Base-by-base conservation (phyloP, 2,113 vertebrate genomes). In the Gymnarchus niloticus region DNA sequence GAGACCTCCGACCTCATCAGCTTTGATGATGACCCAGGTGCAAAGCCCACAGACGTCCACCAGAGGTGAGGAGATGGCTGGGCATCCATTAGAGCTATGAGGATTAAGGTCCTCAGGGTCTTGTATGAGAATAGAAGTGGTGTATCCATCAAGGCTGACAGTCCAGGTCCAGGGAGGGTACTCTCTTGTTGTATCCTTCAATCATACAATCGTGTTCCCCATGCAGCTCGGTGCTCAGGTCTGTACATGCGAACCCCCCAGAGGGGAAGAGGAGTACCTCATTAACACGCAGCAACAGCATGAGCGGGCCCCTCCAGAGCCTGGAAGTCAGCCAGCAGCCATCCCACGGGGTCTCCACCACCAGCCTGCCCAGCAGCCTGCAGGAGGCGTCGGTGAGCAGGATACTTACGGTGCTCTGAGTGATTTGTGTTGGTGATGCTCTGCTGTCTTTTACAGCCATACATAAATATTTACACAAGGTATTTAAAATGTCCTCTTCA, bases 281-380 rank as follows among this genome's bases (percentile, higher is more conserved):
- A 83, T 94, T 99, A 90, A 99, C 96, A 28, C 95, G 98, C 90
- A 99, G 98, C 93, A 97, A 99, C 90, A 99, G 98, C 84, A 95
- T 97, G 17, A 98, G 98, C 84, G 98, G 98, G 6, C 96, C 97
- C 0, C 91, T 99, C 86, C 98, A 98, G 92, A 95, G 95, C 89
- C 94, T 98, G 87, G 98, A 97, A 88, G 93, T 95, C 8, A 93
- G 93, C 44, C 96, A 96, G 90, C 94, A 95, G 90, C 97, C 97
- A 0, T 96, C 94, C 85, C 98, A 96, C 73, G 96, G 98, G 0
- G 91, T 97, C 88, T 99, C 98, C 92, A 99, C 98, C 90, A 96
- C 95, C 89, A 99, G 98, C 90, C 95, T 99, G 89, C 98, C 98
- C 84, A 97, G 95, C 65, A 99, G 97, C 90, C 94, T 99, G 85